A percentile compares a stretch with the other conserved stretches of the same genome.
Evolutionary conservation across 1,140 invertebrate genomes (phyloP).

Genomic region (Colletes latitarsis): DNA sequence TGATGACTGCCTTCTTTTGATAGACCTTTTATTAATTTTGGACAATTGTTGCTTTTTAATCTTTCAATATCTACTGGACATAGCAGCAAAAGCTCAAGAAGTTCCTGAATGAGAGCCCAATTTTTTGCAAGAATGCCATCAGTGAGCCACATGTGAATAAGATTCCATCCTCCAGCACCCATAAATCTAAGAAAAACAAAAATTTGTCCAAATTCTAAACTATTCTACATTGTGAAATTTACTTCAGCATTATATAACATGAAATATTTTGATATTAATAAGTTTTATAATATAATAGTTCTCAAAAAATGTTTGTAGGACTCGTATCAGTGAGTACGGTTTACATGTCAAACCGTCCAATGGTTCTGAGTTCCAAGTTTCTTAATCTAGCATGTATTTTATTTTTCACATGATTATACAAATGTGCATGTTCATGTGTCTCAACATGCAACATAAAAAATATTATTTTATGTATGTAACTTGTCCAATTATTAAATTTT

Average conservation of each 20-base stretch:
- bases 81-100: constrained; percentile 90
- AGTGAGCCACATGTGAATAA: constrained; percentile 93
- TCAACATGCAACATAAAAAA: constrained; percentile 58
- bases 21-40: constrained; percentile 94
- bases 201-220: constrained; percentile 13
- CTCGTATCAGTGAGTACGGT: constrained; percentile 72
- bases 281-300: not conserved
- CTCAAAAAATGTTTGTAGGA: constrained; percentile 51
- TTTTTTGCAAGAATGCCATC: constrained; percentile 92
- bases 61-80: constrained; percentile 94
- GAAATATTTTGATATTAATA: not conserved
- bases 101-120: constrained; percentile 91
- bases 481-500: not conserved
- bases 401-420: constrained; percentile 54
- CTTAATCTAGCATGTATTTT: constrained; percentile 69
- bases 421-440: constrained; percentile 50
- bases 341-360: constrained; percentile 60
- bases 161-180: constrained; percentile 93
- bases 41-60: constrained; percentile 94
- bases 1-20: constrained; percentile 90
- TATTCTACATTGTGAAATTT: not conserved
- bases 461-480: not conserved
- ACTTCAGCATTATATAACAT: not conserved
- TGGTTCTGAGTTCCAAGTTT: constrained; percentile 68
- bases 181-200: constrained; percentile 86